These are phyloP conservation scores for Dyspetes luteomarginatus DNA, from an alignment of 2,888 invertebrate genomes.

Conservation along the genomic window DNA sequence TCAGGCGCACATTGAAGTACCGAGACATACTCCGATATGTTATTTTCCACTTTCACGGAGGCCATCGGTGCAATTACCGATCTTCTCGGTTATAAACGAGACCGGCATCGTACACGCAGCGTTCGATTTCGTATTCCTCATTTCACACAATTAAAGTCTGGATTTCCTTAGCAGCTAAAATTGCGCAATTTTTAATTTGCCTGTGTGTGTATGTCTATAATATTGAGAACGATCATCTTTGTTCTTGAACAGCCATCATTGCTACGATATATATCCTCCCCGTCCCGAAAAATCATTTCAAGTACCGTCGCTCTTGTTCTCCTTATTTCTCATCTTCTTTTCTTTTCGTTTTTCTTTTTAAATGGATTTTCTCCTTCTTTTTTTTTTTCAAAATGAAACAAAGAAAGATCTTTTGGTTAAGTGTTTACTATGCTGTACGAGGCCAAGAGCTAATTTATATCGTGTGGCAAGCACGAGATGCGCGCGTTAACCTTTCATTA, in stretches of 20 bases:
- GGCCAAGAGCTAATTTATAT: slow-evolving; percentile 49
- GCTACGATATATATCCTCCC: background rate
- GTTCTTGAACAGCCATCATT: slow-evolving; percentile 44
- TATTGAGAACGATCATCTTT: slow-evolving; percentile 29
- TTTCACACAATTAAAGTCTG: slow-evolving; percentile 31
- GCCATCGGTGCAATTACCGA: slow-evolving; percentile 59
- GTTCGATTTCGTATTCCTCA: background rate
- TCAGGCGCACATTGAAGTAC: slow-evolving; percentile 37
- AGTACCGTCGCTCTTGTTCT: slow-evolving; percentile 16
- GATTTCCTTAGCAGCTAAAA: slow-evolving; percentile 32
- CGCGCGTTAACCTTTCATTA: slow-evolving; percentile 62
- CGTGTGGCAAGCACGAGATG: slow-evolving; percentile 48
- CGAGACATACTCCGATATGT: slow-evolving; percentile 47
- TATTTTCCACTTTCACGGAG: slow-evolving; percentile 64
- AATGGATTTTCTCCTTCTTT: background rate
- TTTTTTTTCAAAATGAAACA: background rate
- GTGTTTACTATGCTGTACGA: slow-evolving; percentile 6
- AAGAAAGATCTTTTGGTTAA: slow-evolving; percentile 14
- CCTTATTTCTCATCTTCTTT: background rate
- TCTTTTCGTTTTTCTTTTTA: background rate
- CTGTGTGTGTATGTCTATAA: background rate
- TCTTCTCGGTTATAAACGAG: slow-evolving; percentile 55
- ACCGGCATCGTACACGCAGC: slow-evolving; percentile 25
- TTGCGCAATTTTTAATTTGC: slow-evolving; percentile 46
- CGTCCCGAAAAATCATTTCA: background rate